Evolutionary conservation across 2,113 vertebrate species (phyloP).

Genomic region (Carassius auratus): DNA sequence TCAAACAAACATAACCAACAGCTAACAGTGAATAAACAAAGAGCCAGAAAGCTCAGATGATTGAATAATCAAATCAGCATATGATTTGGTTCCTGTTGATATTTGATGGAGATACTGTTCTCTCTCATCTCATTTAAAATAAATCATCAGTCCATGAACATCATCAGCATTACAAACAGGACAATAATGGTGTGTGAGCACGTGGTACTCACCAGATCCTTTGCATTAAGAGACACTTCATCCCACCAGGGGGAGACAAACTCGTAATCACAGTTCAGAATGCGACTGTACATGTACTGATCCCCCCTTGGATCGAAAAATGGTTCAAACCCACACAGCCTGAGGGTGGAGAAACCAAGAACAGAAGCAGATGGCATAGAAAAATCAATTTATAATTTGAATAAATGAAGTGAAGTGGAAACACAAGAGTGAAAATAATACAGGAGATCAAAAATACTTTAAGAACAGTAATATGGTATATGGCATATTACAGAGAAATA

Average conservation of each 20-base stretch:
- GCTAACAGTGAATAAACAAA: background rate
- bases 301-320: slow-evolving; percentile 88
- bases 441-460: too few species aligned
- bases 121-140: background rate
- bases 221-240: slow-evolving; percentile 82
- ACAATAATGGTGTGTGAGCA: slow-evolving; percentile 1
- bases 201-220: slow-evolving; percentile 78
- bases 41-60: background rate
- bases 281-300: slow-evolving; percentile 87
- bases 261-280: slow-evolving; percentile 85
- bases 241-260: slow-evolving; percentile 86
- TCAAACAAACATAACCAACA: background rate
- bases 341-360: slow-evolving; percentile 54
- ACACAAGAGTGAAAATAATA: too few species aligned
- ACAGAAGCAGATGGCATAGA: slow-evolving; percentile 20
- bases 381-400: slow-evolving; percentile 32
- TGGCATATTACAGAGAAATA: too few species aligned
- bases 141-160: background rate
- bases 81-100: background rate
- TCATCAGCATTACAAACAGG: background rate
- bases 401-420: background rate
- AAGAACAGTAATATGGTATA: too few species aligned
- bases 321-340: slow-evolving; percentile 89
- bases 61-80: slow-evolving; percentile 5
- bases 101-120: background rate